phyloP scores from a whole-genome alignment of 2,888 invertebrate species.

The Altica lythri region DNA sequence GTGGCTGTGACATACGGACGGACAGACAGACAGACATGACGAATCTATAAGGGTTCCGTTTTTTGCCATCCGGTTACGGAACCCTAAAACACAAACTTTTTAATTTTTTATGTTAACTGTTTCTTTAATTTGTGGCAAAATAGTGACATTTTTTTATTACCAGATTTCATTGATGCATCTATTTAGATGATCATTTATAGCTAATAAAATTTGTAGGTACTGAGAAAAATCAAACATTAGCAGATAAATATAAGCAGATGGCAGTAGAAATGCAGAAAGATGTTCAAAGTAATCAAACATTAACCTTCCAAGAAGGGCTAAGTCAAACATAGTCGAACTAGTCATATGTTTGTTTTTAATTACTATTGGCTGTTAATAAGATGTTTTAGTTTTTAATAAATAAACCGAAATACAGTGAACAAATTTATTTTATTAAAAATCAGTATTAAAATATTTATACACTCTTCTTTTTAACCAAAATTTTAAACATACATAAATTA shows the following conservation, averaged over 20 bases:
- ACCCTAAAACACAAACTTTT: no score
- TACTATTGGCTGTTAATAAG: slow-evolving; percentile 7
- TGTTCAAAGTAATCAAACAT: slow-evolving; percentile 55
- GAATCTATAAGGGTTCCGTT: no score
- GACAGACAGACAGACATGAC: no score
- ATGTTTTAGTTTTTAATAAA: slow-evolving; percentile 5
- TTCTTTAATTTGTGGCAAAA: no score
- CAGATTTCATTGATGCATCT: no score
- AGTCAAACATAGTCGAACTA: slow-evolving; percentile 26
- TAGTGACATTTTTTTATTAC: no score
- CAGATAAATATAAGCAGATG: slow-evolving; percentile 72
- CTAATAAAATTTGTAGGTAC: slow-evolving; percentile 55
- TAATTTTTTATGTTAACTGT: no score
- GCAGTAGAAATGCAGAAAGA: slow-evolving; percentile 75
- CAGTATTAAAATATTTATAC: slow-evolving; percentile 33
- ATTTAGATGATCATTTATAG: no score
- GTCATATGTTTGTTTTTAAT: slow-evolving; percentile 5
- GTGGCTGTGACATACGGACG: no score
- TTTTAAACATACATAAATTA: slow-evolving; percentile 8
- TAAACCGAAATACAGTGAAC: slow-evolving; percentile 10
- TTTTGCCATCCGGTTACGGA: no score
- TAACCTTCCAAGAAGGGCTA: slow-evolving; percentile 60
- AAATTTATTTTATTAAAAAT: slow-evolving; percentile 31
- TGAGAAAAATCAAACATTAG: slow-evolving; percentile 70
- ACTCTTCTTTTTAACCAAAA: slow-evolving; percentile 21